Percentiles rank a stretch among this genome's conserved stretches.
phyloP scores from a whole-genome alignment of 2,888 invertebrate species.

The Sarcophaga variegata region DNA sequence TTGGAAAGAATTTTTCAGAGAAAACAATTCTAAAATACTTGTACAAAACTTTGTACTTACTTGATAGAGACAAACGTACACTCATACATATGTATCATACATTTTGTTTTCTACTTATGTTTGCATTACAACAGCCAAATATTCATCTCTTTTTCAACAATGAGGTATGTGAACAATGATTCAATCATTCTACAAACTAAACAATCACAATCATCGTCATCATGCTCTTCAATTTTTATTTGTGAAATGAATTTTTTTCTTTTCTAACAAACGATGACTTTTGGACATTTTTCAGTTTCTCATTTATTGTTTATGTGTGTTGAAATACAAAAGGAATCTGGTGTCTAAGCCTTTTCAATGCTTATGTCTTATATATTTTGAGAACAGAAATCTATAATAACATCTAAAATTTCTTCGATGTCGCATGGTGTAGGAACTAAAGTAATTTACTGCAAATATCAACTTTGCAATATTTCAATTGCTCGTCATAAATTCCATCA shows the following conservation, averaged over 20 bases:
- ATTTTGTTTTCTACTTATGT: neutral
- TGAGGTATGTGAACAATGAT: conserved; percentile 44
- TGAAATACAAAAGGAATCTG: conserved; percentile 42
- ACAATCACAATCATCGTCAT: conserved; percentile 46
- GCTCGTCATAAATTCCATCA: too few species aligned
- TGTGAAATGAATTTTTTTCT: conserved; percentile 30
- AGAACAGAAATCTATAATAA: too few species aligned
- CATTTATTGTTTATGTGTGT: conserved; percentile 35
- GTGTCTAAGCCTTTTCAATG: conserved; percentile 22
- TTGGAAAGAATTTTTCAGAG: conserved; percentile 25
- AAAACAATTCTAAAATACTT: neutral
- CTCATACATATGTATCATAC: neutral
- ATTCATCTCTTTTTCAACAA: neutral
- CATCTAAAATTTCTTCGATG: too few species aligned
- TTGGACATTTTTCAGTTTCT: conserved; percentile 53
- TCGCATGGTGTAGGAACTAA: too few species aligned
- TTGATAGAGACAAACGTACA: neutral
- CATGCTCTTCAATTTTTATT: conserved; percentile 30
- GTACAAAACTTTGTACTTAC: neutral
- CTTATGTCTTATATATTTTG: too few species aligned
- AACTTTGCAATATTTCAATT: too few species aligned
- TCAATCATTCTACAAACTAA: conserved; percentile 52
- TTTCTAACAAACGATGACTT: conserved; percentile 39
- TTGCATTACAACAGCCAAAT: neutral
- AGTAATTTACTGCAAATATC: too few species aligned